Evolutionary conservation across 2,888 invertebrate genomes (phyloP), one percentile per base, ranked within the genome.

Genomic region (Leptopterna dolabrata): DNA sequence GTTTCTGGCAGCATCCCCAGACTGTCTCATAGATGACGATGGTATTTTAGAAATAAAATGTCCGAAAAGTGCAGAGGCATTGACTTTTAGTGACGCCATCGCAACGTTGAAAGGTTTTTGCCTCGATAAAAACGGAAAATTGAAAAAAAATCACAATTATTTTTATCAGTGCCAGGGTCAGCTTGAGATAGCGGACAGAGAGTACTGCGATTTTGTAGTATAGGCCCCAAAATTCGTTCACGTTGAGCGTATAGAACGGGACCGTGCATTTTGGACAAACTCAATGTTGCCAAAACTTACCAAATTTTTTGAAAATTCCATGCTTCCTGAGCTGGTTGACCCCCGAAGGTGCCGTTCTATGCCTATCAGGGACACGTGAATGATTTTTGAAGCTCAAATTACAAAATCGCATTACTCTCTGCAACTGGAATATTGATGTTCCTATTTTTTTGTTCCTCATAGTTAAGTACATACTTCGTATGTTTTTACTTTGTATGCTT

Each of bases 91-190:
- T 4, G 30, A 82, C 14, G 55, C 82, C 0, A 0, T 81, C 0
- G 4, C 4, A 3, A 63, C 6, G 29, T 7, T 27, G 0, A 82
- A 82, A 63, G 19, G 36, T 0, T 82, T 82, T 29, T 82, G 51
- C 47, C 47, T 47, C 3, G 86, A 87, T 7, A 29, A 24, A 9
- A 19, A 7, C 1, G 27, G 87, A 16, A 36, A 27, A 36, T 47
- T 88, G 45, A 88, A 89, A n/a, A 82, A 76, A 81, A 88, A 19
- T 16, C 88, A 89, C 51, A 43, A 87, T 13, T 88, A 89, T 55
- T 89, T 80, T 51, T 82, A 84, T 45, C 89, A 88, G 76, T 86
- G 89, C 13, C 89, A 89, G 78, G 89, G 89, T 0, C 88, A 89
- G 73, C 30, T 89, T 13, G 63, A 89, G 45, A 80, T 89, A 27